These are phyloP conservation scores for Apostichopus californicus DNA, from an alignment of 35 echinoderm and acorn worm genomes.

Conservation along the genomic window DNA sequence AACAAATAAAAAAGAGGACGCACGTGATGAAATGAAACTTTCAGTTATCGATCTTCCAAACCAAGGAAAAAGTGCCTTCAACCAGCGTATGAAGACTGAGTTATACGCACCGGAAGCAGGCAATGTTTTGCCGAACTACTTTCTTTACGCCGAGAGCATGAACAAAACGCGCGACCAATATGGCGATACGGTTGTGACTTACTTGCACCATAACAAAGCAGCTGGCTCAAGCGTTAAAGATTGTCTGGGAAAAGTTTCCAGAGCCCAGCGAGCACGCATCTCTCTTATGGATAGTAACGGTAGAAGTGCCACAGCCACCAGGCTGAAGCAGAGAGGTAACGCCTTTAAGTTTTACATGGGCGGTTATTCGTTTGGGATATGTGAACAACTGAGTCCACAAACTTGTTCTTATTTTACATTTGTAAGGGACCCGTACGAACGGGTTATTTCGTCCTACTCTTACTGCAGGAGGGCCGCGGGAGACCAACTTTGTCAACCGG, in stretches of 20 bases:
- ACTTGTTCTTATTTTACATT: constrained; percentile 96
- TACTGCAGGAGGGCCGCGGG: constrained; percentile 80
- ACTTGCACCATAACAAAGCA: constrained; percentile 95
- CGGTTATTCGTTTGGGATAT: constrained; percentile 91
- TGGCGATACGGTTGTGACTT: constrained; percentile 32
- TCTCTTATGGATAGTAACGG: constrained; percentile 58
- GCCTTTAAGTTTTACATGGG: constrained; percentile 73
- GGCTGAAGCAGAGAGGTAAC: constrained; percentile 5
- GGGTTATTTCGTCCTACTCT: constrained; percentile 78
- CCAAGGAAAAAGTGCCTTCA: constrained; percentile 43
- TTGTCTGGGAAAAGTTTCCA: constrained; percentile 59
- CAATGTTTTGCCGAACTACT: constrained; percentile 51
- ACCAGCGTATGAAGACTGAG: constrained; percentile 8
- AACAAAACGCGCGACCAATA: constrained; percentile 26
- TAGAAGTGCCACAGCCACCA: constrained; percentile 32
- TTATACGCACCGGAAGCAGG: background rate
- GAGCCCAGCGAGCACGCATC: constrained; percentile 26
- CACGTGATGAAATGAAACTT: background rate
- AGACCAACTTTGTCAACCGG: constrained; percentile 84
- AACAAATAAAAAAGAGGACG: background rate
- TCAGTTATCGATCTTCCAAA: background rate
- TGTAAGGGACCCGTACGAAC: constrained; percentile 88
- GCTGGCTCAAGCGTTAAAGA: constrained; percentile 80
- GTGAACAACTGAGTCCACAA: constrained; percentile 59
- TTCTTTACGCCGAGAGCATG: background rate